Conservation (phyloP, 2,113 vertebrate species). For the Corydoras sp. region DNA sequence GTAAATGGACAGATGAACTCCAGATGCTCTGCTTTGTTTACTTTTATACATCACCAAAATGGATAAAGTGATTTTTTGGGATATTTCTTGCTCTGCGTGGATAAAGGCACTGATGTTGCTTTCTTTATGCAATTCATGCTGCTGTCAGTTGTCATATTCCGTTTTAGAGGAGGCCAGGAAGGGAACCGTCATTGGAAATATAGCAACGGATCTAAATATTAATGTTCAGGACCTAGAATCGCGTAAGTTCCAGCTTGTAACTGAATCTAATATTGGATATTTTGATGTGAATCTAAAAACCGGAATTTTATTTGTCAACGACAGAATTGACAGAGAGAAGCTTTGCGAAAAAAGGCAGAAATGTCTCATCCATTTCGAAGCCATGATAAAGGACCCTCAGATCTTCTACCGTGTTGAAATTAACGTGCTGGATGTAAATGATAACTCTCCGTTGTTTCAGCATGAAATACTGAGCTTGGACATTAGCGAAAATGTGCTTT, state of each 20-base stretch:
- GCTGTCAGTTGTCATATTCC: constrained; percentile 60
- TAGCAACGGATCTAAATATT: constrained; percentile 64
- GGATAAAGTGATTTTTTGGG: neutral
- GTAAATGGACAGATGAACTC: neutral
- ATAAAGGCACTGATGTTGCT: constrained; percentile 8
- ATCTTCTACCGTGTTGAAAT: constrained; percentile 62
- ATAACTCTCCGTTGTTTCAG: constrained; percentile 60
- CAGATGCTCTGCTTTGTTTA: neutral
- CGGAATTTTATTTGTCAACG: constrained; percentile 56
- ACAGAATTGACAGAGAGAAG: constrained; percentile 65
- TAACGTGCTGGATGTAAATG: constrained; percentile 63
- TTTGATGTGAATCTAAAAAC: constrained; percentile 60
- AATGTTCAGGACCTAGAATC: constrained; percentile 54
- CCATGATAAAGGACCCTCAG: constrained; percentile 53
- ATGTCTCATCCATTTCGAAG: constrained; percentile 63
- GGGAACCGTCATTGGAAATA: constrained; percentile 63
- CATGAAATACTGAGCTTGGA: constrained; percentile 41
- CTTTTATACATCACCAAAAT: neutral
- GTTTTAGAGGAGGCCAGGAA: constrained; percentile 63
- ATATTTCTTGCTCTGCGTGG: neutral
- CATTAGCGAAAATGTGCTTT: constrained; percentile 46
- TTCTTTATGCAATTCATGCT: constrained; percentile 48
- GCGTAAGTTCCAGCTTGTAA: constrained; percentile 48
- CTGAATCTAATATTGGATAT: constrained; percentile 48
- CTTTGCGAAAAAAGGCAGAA: constrained; percentile 53